A percentile compares a stretch with the other conserved stretches of the same genome.
These are phyloP conservation scores for Cotesia congregata DNA, from an alignment of 2,888 invertebrate species.

Conservation along the genomic window DNA sequence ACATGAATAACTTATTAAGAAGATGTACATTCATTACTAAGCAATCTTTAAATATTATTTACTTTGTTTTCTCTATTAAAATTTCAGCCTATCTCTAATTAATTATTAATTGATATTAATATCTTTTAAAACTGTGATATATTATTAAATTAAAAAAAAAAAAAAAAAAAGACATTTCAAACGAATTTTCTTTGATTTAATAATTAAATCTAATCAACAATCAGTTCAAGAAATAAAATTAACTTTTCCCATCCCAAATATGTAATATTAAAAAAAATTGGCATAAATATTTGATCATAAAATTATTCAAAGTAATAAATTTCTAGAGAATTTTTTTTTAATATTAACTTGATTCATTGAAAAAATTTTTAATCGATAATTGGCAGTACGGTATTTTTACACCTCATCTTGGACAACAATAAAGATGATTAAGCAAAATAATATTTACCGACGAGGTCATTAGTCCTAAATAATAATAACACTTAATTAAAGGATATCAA, in stretches of 20 bases:
- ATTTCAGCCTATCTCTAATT: neutral
- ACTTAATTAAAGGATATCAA: slow-evolving; percentile 12
- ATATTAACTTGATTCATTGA: no score
- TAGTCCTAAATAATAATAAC: neutral
- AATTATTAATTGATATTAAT: neutral
- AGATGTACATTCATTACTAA: slow-evolving; percentile 3
- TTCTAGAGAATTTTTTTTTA: no score
- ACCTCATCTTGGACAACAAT: slow-evolving; percentile 55
- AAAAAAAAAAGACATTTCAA: neutral
- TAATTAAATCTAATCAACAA: neutral
- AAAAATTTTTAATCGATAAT: slow-evolving; percentile 47
- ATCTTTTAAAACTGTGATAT: neutral
- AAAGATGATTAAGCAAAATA: slow-evolving; percentile 54
- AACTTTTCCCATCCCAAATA: no score
- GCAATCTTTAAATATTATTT: neutral
- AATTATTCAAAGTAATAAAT: no score
- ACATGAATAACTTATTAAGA: neutral
- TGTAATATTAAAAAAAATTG: no score
- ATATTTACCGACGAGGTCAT: slow-evolving; percentile 5
- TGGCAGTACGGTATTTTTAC: slow-evolving; percentile 56
- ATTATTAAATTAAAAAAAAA: slow-evolving; percentile 10
- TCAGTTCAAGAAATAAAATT: neutral
- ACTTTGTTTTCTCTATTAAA: neutral
- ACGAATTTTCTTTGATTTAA: neutral
- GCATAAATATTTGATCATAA: no score